Base-by-base conservation (phyloP, 35 echinoderm and acorn worm species). In the Apostichopus japonicus region DNA sequence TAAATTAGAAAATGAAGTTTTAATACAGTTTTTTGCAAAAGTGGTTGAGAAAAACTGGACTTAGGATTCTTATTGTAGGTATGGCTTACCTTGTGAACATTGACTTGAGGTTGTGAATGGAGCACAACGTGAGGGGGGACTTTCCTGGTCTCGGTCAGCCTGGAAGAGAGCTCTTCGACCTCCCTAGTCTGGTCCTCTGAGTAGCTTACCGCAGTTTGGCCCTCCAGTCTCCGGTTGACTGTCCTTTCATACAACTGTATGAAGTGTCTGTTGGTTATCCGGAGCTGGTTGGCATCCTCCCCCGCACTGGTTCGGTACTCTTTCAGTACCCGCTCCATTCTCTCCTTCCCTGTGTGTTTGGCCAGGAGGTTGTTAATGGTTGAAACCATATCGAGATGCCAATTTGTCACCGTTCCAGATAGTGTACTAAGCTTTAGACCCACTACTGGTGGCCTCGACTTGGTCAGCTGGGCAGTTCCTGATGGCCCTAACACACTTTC, bases 161-260 rank as follows among this genome's bases (percentile, higher is more conserved):
- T 4, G 5, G 76, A 23, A 19, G 91, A 61, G 10, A 92, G 53
- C 17, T 83, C 19, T 83, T 2, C 91, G 59, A 92, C 73, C 14
- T 6, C 5, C 8, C 6, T 15, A 9, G 88, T 91, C 88, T 91
- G 88, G 33, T 75, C 72, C 9, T 51, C 23, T 0, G 88, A 91
- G 77, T 23, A 91, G 17, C 77, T 91, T 3, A 91, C 27, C 6
- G 33, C 17, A 17, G 88, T 70, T 13, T 75, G 33, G 5, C 67
- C 65, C 70, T 91, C 88, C 22, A 82, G 21, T n/a, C 55, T 21
- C 19, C 91, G 17, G 59, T 92, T 83, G 3, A 92, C n/a, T 17
- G 17, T 16, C 14, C 91, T 56, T 52, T 77, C 91, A 92, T 92
- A 92, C 77, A 92, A 19, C 54, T 92, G 91, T 6, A 92, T 54